phyloP scores from a whole-genome alignment of 1,140 invertebrate genomes.

The Drosophila bocqueti region DNA sequence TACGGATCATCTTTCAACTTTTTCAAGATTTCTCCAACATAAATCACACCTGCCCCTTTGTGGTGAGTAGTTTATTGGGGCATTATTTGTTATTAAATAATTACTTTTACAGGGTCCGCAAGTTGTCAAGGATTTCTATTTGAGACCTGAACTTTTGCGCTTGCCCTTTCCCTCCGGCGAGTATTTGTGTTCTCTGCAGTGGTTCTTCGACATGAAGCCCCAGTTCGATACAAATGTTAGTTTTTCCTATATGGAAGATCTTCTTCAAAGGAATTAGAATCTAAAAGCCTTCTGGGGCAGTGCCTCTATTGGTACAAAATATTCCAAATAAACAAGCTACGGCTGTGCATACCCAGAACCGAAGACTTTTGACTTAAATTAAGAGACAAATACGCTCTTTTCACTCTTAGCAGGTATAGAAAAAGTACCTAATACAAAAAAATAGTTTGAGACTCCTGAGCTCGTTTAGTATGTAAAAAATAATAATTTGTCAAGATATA shows the following conservation, averaged over 20 bases:
- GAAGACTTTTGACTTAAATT: not conserved
- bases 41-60: not conserved
- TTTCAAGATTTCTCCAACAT: constrained; percentile 7
- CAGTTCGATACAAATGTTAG: constrained; percentile 19
- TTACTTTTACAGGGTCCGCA: not conserved
- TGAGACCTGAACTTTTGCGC: constrained; percentile 4
- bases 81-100: not conserved
- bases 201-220: not conserved
- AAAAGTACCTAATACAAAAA: not conserved
- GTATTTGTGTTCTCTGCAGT: constrained; percentile 7
- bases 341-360: not conserved
- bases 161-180: constrained; percentile 26
- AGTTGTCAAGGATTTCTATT: not conserved
- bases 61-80: not conserved
- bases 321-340: not conserved
- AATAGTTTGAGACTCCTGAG: not conserved
- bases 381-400: not conserved
- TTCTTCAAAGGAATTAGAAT: not conserved
- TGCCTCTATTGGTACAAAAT: too few species aligned
- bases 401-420: not conserved
- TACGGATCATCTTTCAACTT: not conserved
- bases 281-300: not conserved
- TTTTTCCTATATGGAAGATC: constrained; percentile 10
- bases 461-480: not conserved
- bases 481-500: not conserved